Evolutionary conservation across 2,113 vertebrate species (phyloP).

Genomic region (Alligator mississippiensis): DNA sequence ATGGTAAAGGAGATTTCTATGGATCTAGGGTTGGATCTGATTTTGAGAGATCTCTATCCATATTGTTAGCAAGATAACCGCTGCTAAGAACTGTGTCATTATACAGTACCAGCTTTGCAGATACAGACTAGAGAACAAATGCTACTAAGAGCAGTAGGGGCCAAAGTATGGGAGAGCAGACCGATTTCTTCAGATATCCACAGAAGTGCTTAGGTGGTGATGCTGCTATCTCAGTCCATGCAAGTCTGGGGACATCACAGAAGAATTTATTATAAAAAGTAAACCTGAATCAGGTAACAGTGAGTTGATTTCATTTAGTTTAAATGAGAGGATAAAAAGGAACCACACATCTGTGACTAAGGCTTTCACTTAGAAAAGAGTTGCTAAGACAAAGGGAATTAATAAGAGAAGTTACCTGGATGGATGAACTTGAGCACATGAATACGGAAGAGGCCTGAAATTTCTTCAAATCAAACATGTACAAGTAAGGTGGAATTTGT

Average conservation of each 20-base stretch:
- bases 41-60: no score
- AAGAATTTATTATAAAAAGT: no score
- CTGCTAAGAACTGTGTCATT: no score
- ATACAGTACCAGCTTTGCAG: neutral
- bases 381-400: neutral
- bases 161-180: no score
- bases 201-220: neutral
- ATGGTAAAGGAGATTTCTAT: no score
- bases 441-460: fast-evolving
- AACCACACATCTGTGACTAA: fast-evolving
- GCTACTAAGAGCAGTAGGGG: fast-evolving
- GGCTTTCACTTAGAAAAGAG: neutral
- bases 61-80: no score
- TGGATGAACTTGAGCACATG: fast-evolving
- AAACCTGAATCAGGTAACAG: no score
- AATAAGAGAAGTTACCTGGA: fast-evolving
- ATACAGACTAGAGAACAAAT: fast-evolving
- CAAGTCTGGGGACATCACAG: no score
- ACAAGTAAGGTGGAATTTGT: fast-evolving
- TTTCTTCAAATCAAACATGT: neutral
- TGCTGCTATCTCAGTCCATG: fast-evolving
- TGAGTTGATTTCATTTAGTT: neutral
- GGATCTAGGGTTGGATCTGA: no score
- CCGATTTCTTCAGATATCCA: neutral
- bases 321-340: neutral